These are phyloP conservation scores for Leptinotarsa haldemani DNA, from an alignment of 2,888 invertebrate genomes.

Conservation along the genomic window DNA sequence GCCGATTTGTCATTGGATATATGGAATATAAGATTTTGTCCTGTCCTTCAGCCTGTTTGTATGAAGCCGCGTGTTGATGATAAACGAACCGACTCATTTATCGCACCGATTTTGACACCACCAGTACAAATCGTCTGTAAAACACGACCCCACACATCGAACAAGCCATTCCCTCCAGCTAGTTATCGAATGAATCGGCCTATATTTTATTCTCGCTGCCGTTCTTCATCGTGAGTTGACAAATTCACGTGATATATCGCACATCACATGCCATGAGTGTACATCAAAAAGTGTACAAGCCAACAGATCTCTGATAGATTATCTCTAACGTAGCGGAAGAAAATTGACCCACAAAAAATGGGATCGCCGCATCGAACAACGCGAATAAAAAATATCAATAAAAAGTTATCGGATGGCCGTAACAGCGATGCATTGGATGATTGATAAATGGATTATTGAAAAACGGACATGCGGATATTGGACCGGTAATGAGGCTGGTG, in stretches of 20 bases:
- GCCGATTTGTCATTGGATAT: too few relatives aligned
- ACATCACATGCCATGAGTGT: constrained; percentile 37
- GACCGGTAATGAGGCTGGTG: constrained; percentile 6
- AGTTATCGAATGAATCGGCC: constrained; percentile 11
- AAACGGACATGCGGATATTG: constrained; percentile 47
- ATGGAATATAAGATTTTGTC: too few relatives aligned
- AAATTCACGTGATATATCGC: constrained; percentile 46
- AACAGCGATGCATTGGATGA: constrained; percentile 49
- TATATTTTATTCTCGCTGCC: constrained; percentile 29
- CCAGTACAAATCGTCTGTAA: background rate
- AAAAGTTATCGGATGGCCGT: constrained; percentile 54
- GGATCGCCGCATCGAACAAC: constrained; percentile 29
- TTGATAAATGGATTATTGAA: constrained; percentile 57
- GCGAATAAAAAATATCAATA: constrained; percentile 39
- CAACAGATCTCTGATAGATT: constrained; percentile 46
- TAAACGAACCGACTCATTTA: background rate
- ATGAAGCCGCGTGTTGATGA: too few relatives aligned
- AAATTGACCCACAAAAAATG: constrained; percentile 44
- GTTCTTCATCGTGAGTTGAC: constrained; percentile 35
- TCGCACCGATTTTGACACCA: background rate
- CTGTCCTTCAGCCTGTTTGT: too few relatives aligned
- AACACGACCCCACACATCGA: background rate
- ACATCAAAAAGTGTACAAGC: constrained; percentile 45
- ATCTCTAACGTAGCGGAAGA: constrained; percentile 45
- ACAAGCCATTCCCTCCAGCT: constrained; percentile 2